A percentile compares a stretch with the other conserved stretches of the same genome.
Evolutionary conservation across 2,113 vertebrate genomes (phyloP).

Genomic region (Zapornia atra): DNA sequence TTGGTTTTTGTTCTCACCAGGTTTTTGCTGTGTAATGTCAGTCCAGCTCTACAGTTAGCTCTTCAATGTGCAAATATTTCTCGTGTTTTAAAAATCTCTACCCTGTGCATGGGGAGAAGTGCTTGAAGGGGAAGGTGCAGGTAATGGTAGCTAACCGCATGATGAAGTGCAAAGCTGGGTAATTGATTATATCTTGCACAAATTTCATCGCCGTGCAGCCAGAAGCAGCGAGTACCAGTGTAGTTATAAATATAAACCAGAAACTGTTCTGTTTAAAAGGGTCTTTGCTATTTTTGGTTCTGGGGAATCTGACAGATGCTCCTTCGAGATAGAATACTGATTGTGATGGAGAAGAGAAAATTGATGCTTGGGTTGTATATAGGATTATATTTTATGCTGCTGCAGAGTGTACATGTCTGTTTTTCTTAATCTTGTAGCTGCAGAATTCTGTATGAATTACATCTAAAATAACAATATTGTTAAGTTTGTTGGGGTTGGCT

Average conservation of each 20-base stretch:
- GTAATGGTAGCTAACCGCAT: conserved; percentile 52
- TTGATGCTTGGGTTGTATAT: conserved; percentile 44
- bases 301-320: conserved; percentile 65
- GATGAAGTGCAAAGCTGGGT: conserved; percentile 56
- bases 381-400: conserved; percentile 57
- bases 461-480: conserved; percentile 17
- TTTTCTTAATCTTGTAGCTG: conserved; percentile 28
- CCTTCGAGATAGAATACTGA: conserved; percentile 44
- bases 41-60: conserved; percentile 57
- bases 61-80: conserved; percentile 74
- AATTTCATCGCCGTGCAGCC: conserved; percentile 23
- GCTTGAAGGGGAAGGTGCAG: conserved; percentile 31
- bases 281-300: conserved; percentile 72
- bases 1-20: conserved; percentile 76
- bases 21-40: conserved; percentile 83
- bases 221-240: conserved; percentile 13
- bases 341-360: conserved; percentile 45
- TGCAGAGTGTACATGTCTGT: conserved; percentile 24
- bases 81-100: not conserved
- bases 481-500: not conserved
- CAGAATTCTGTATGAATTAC: conserved; percentile 27
- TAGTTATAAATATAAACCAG: conserved; percentile 65
- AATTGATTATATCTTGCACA: conserved; percentile 59
- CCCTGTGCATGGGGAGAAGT: conserved; percentile 50
- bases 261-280: conserved; percentile 55